Base-by-base conservation (phyloP, 1,140 invertebrate species). In the Leptopilina boulardi region DNA sequence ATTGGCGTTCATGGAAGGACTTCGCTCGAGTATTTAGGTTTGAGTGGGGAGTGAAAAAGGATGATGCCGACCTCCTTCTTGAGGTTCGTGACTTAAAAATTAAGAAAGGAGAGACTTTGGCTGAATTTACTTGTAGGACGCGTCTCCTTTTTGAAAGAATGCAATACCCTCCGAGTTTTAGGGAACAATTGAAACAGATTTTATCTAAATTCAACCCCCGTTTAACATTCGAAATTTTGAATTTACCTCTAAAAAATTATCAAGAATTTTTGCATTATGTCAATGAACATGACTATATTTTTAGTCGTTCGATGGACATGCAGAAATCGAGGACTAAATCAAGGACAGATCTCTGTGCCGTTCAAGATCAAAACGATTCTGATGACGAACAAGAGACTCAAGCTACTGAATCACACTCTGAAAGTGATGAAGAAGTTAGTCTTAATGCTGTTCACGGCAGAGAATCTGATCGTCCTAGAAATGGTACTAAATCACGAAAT, bases 1-100 rank as follows among this genome's bases (percentile, higher is more conserved):
- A 19, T n/a, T 78, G 77, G 77, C 42, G 21, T n/a, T 34, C 73
- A 19, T 78, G 77, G 77, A 78, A 78, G 56, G 73, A 78, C 21
- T 78, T 75, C 23, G 51, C 56, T 6, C 41, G 70, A 51, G 34
- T 42, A 19, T 75, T 78, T 66, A 56, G 59, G 13, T 77, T 38
- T 38, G 34, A 38, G 34, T 38, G 34, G 34, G 34, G 8, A 4
- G 34, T 38, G 2, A 72, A 78, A 70, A 74, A 78, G n/a, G 72
- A 70, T 13, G 44, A 47, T 3, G n/a, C n/a, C n/a, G n/a, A n/a
- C n/a, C n/a, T n/a, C n/a, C n/a, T n/a, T n/a, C n/a, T n/a, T n/a
- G n/a, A n/a, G n/a, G 44, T 47, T n/a, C 44, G 6, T 5, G 44
- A 47, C 15, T n/a, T 47, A 47, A 47, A 47, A 47, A 3, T 47